phyloP scores from a whole-genome alignment of 2,888 invertebrate species.

The Synergus laeviventris region DNA sequence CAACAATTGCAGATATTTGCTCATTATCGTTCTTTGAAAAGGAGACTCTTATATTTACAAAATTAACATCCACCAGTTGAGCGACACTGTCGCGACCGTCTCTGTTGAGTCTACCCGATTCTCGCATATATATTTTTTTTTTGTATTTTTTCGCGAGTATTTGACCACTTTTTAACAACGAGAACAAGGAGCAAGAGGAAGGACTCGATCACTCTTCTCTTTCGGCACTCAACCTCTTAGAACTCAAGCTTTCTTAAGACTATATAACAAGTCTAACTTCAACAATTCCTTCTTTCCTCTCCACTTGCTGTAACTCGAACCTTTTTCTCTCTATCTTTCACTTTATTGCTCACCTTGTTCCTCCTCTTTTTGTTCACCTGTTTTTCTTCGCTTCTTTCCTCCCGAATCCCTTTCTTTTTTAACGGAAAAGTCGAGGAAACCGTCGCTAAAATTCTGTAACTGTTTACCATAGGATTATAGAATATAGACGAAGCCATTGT shows the following conservation, averaged over 20 bases:
- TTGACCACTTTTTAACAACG: slow-evolving; percentile 37
- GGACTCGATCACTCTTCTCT: slow-evolving; percentile 39
- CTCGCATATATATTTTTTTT: slow-evolving; percentile 7
- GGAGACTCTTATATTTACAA: slow-evolving; percentile 29
- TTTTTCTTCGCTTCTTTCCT: neutral
- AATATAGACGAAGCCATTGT: slow-evolving; percentile 53
- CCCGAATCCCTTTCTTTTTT: neutral
- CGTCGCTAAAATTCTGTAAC: neutral
- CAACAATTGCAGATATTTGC: slow-evolving; percentile 19
- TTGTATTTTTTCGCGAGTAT: slow-evolving; percentile 16
- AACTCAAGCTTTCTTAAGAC: slow-evolving; percentile 22
- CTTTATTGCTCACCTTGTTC: neutral
- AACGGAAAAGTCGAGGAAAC: neutral
- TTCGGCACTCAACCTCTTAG: slow-evolving; percentile 34
- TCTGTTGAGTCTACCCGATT: slow-evolving; percentile 41
- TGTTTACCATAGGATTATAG: slow-evolving; percentile 5
- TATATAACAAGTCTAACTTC: slow-evolving; percentile 16
- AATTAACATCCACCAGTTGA: slow-evolving; percentile 31
- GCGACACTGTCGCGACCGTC: slow-evolving; percentile 34
- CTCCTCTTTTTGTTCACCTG: neutral
- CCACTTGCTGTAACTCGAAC: slow-evolving; percentile 31
- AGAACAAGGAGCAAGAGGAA: slow-evolving; percentile 38
- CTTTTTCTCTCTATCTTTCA: neutral
- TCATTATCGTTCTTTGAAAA: slow-evolving; percentile 15
- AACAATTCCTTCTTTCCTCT: slow-evolving; percentile 17